Conservation (phyloP, 2,797 vertebrate species). For the Mus caroli region DNA sequence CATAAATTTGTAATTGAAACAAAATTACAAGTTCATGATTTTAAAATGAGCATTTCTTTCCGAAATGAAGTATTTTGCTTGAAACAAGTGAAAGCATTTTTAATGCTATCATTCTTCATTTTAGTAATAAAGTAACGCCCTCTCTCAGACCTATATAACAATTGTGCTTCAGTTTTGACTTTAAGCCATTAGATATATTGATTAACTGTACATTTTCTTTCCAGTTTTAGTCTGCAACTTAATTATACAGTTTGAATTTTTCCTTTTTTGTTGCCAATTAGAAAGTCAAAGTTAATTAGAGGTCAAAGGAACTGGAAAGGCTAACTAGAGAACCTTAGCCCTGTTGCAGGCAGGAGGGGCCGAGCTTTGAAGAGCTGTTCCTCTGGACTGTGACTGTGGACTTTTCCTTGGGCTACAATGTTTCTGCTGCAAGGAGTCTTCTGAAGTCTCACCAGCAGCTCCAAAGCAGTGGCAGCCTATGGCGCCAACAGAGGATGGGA, state of each 20-base stretch:
- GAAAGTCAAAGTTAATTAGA: not conserved
- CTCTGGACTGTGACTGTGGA: not conserved
- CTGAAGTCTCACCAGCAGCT: accelerated
- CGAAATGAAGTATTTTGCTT: not conserved
- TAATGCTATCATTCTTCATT: not conserved
- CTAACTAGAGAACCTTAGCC: no score
- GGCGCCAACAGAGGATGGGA: not conserved
- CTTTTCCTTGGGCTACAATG: accelerated
- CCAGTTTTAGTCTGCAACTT: not conserved
- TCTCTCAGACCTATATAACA: not conserved
- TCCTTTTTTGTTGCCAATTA: not conserved
- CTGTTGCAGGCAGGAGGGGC: not conserved
- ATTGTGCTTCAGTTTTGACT: not conserved
- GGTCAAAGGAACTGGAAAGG: not conserved
- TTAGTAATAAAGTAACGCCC: not conserved
- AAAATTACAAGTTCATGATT: not conserved
- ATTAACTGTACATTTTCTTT: not conserved
- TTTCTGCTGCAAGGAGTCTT: accelerated
- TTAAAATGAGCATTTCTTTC: constrained; percentile 40
- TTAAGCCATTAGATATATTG: not conserved
- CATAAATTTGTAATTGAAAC: not conserved
- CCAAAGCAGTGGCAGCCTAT: no score
- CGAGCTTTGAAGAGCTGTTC: not conserved
- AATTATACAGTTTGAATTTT: not conserved
- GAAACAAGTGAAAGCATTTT: constrained; percentile 32